A percentile compares a stretch with the other conserved stretches of the same genome.
phyloP scores from a whole-genome alignment of 2,797 vertebrate genomes.

The Spea hammondii region DNA sequence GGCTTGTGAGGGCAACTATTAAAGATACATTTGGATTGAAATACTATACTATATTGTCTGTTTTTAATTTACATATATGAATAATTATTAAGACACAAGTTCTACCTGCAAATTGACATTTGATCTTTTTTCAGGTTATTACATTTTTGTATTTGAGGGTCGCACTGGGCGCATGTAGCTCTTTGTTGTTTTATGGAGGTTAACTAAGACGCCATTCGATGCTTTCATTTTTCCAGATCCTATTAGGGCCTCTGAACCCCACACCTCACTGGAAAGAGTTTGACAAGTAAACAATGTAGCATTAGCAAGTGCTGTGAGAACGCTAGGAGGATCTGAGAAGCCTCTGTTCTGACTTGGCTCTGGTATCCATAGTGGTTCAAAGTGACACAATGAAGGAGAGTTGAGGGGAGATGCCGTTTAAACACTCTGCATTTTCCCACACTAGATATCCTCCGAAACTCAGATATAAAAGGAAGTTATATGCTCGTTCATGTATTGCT shows the following conservation, averaged over 20 bases:
- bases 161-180: neutral
- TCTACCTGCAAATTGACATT: too few species aligned
- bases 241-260: conserved; percentile 18
- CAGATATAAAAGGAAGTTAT: conserved; percentile 33
- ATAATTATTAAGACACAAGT: too few species aligned
- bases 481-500: conserved; percentile 30
- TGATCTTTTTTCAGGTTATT: neutral
- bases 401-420: conserved; percentile 30
- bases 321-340: conserved; percentile 21
- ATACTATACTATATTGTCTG: too few species aligned
- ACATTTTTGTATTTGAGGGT: neutral
- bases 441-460: conserved; percentile 42
- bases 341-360: conserved; percentile 51
- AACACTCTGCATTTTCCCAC: conserved; percentile 44
- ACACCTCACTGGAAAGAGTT: conserved; percentile 38
- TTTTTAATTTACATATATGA: too few species aligned
- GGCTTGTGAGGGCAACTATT: too few species aligned
- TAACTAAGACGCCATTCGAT: neutral
- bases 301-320: conserved; percentile 48
- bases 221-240: conserved; percentile 13
- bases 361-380: conserved; percentile 19
- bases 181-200: neutral
- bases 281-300: conserved; percentile 48
- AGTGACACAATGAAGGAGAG: conserved; percentile 36
- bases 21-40: too few species aligned